Evolutionary conservation across 2,797 vertebrate genomes (phyloP).

Genomic region (Helicolenus hilgendorfi): DNA sequence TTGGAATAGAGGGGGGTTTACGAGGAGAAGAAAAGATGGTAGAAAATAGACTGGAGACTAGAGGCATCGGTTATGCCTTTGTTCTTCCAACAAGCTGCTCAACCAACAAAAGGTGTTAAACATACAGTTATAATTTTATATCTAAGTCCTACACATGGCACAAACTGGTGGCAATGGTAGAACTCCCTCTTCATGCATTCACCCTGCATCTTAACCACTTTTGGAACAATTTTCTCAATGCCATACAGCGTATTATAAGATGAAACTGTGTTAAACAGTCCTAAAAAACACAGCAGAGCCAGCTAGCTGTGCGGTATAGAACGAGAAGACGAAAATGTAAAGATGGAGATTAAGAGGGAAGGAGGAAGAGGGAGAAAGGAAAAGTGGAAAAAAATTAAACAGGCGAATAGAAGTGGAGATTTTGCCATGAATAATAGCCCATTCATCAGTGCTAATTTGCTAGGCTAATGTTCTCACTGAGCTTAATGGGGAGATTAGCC

Average conservation of each 20-base stretch:
- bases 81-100: slow-evolving; percentile 52
- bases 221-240: background rate
- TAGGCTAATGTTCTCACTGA: slow-evolving; percentile 82
- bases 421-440: slow-evolving; percentile 79
- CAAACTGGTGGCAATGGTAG: background rate
- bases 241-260: background rate
- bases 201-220: background rate
- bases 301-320: background rate
- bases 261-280: background rate
- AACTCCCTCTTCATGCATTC: background rate
- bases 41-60: slow-evolving; percentile 62
- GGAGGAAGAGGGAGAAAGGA: background rate
- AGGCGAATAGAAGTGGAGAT: slow-evolving; percentile 46
- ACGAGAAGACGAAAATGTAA: background rate
- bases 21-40: slow-evolving; percentile 45
- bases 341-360: background rate
- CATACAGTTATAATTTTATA: slow-evolving; percentile 23
- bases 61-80: slow-evolving; percentile 48
- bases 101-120: slow-evolving; percentile 38
- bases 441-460: slow-evolving; percentile 84
- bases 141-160: slow-evolving; percentile 7
- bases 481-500: slow-evolving; percentile 82
- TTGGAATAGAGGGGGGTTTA: slow-evolving; percentile 66
- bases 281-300: slow-evolving; percentile 3
- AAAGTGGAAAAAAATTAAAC: background rate